Evolutionary conservation across 1,140 invertebrate species (phyloP), one percentile per base, ranked within the genome.

Genomic region (Microvelia longipes): DNA sequence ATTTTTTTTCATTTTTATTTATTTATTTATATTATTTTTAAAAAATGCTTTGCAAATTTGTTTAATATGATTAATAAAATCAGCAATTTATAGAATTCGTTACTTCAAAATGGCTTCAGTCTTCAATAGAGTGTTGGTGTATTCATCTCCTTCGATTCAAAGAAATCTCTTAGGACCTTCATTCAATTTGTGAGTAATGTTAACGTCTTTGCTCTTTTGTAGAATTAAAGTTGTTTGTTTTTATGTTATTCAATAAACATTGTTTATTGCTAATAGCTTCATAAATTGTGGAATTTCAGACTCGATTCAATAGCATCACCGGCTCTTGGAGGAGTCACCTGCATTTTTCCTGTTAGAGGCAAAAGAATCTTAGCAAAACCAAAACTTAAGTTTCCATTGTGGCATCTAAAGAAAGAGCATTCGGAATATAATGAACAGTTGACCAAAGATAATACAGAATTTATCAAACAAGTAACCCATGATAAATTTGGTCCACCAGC

Each of bases 371-470:
- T 66, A 25, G 62, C 67, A 15, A 29, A 69, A 35, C 69, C 69
- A 1, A 74, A 70, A 35, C 28, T 73, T 1, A 61, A 67, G 60
- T 76, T 69, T 73, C 76, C 76, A 14, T 28, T 75, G 2, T 77
- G 76, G 76, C 74, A 71, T 69, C 69, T 76, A 13, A 74, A 74
- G 60, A 73, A 75, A 71, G 74, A 76, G 60, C 68, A 71, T 63
- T 70, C 70, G 89, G 75, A 80, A 69, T 81, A 82, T 75, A 80
- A 90, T 74, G 90, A 94, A 75, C 76, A 83, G 19, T 73, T 97
- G 19, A 94, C 90, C 0, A 24, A 77, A 65, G 90, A 94, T 74
- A 98, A 96, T 80, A 81, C 85, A 79, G 81, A 86, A 68, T 97
- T 96, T 80, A 75, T 98, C 24, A 82, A 90, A 77, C 88, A 96